Percentiles rank a stretch among this genome's conserved stretches.
Evolutionary conservation across 2,888 invertebrate genomes (phyloP).

Genomic region (Cynaeus angustus): DNA sequence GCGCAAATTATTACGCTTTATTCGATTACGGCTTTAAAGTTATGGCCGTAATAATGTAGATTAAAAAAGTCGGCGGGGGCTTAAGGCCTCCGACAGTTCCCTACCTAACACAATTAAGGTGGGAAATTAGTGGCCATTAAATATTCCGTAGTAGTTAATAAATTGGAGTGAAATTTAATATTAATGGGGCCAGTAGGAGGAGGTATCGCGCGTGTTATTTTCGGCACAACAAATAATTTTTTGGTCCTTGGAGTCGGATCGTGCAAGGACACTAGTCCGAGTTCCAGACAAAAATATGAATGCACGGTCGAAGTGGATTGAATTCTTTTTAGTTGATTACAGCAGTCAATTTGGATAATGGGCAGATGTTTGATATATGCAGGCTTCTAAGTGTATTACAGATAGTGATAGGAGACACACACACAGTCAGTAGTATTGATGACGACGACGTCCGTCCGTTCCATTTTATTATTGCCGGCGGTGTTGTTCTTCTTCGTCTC

Average conservation of each 20-base stretch:
- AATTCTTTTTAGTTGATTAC: conserved; percentile 72
- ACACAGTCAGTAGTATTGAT: conserved; percentile 68
- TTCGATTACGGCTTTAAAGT: conserved; percentile 62
- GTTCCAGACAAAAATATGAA: conserved; percentile 60
- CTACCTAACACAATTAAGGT: conserved; percentile 47
- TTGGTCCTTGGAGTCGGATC: conserved; percentile 4
- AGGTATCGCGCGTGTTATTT: conserved; percentile 2
- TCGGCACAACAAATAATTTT: conserved; percentile 12
- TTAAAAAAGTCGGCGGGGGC: conserved; percentile 56
- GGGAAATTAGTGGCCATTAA: conserved; percentile 48
- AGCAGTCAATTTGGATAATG: conserved; percentile 72
- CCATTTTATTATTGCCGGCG: conserved; percentile 69
- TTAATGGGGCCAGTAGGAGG: conserved; percentile 23
- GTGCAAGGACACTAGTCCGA: conserved; percentile 59
- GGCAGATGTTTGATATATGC: conserved; percentile 71
- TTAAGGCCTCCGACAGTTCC: conserved; percentile 25
- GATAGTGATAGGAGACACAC: conserved; percentile 67
- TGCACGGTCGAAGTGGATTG: conserved; percentile 67
- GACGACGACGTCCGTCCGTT: conserved; percentile 64
- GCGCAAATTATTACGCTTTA: conserved; percentile 65
- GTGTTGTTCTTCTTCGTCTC: conserved; percentile 65
- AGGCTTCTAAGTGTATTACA: conserved; percentile 70
- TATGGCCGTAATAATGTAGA: conserved; percentile 62
- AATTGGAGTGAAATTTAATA: conserved; percentile 48
- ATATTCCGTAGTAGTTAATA: conserved; percentile 46